Evolutionary conservation across 2,797 vertebrate genomes (phyloP).

Genomic region (Rhadinocentrus ornatus): DNA sequence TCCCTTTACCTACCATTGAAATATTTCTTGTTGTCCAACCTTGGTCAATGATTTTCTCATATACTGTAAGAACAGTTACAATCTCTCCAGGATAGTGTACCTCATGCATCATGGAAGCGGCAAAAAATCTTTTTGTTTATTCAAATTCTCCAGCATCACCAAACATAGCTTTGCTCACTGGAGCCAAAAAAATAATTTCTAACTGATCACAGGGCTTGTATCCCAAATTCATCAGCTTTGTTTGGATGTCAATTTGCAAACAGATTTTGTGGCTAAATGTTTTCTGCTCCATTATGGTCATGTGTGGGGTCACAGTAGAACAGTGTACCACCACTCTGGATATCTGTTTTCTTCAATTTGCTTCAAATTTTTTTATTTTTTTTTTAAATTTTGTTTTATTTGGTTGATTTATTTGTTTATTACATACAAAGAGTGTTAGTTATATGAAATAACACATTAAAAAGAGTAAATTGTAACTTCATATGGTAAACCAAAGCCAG

Average conservation of each 20-base stretch:
- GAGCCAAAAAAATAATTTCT: background rate
- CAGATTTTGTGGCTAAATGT: background rate
- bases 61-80: background rate
- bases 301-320: too few species aligned
- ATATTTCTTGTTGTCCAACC: background rate
- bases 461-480: background rate
- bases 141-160: background rate
- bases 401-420: too few species aligned
- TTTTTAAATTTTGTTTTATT: too few species aligned
- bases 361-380: too few species aligned
- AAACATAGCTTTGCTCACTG: too few species aligned
- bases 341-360: too few species aligned
- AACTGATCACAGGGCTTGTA: background rate
- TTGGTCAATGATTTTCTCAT: background rate
- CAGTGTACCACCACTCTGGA: too few species aligned
- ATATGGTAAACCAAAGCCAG: background rate
- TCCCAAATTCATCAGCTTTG: background rate
- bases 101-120: background rate
- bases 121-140: background rate
- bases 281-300: too few species aligned
- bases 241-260: background rate
- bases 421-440: too few species aligned
- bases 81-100: background rate
- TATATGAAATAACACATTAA: background rate
- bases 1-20: background rate